These are phyloP conservation scores for Sebastiscus tertius DNA, from an alignment of 2,797 vertebrate genomes.

Conservation along the genomic window DNA sequence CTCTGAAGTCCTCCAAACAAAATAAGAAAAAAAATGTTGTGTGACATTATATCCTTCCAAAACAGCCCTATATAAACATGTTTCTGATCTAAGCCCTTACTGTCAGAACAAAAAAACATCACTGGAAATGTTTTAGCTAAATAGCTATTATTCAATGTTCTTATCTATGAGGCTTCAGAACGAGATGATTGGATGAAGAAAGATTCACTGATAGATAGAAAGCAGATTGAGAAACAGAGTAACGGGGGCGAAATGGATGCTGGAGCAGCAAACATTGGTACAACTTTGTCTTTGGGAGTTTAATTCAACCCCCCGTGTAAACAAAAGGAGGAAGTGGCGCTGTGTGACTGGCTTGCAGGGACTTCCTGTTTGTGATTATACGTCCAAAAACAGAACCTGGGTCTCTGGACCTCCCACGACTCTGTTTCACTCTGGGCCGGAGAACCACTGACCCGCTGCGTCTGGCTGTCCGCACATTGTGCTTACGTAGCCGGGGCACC, in stretches of 20 bases:
- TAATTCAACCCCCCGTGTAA: constrained; percentile 70
- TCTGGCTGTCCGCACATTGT: constrained; percentile 73
- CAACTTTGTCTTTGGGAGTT: constrained; percentile 64
- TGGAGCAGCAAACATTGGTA: constrained; percentile 40
- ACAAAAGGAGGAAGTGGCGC: constrained; percentile 86
- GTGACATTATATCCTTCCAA: not conserved
- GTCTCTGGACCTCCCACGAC: constrained; percentile 76
- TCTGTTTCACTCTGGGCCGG: constrained; percentile 31
- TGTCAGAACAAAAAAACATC: not conserved
- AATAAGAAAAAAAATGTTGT: not conserved
- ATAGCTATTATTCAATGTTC: not conserved
- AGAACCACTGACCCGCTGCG: constrained; percentile 60
- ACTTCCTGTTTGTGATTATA: constrained; percentile 88
- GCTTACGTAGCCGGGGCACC: constrained; percentile 54
- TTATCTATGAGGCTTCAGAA: not conserved
- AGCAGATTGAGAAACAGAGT: not conserved
- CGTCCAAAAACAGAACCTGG: constrained; percentile 82
- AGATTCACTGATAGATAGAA: not conserved
- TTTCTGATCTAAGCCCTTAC: not conserved
- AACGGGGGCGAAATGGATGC: constrained; percentile 3
- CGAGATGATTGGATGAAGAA: not conserved
- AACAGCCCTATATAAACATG: not conserved
- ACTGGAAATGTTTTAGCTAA: not conserved
- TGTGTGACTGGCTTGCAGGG: constrained; percentile 80
- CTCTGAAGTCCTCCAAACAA: not conserved